Evolutionary conservation across 2,888 invertebrate genomes (phyloP).

Genomic region (Lasioglossum figueresi): DNA sequence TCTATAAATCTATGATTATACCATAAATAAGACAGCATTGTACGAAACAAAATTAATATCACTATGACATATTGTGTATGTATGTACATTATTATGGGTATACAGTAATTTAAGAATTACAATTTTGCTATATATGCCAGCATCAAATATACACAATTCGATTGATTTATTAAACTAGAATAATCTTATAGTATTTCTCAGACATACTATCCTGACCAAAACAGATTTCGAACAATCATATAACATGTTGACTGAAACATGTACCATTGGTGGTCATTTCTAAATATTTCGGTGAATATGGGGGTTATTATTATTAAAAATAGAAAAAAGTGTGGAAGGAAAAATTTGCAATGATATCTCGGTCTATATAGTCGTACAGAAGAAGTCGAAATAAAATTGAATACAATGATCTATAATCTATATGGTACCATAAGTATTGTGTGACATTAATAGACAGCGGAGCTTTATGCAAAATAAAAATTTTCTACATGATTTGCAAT

Average conservation of each 20-base stretch:
- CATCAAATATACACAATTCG: not conserved
- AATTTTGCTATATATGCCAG: not conserved
- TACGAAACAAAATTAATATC: slow-evolving; percentile 6
- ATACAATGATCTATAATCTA: no score
- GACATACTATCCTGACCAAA: slow-evolving; percentile 1
- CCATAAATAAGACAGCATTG: slow-evolving; percentile 20
- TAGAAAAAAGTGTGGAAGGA: not conserved
- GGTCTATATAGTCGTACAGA: not conserved
- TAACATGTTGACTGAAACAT: slow-evolving; percentile 13
- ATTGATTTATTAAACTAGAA: not conserved
- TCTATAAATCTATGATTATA: not conserved
- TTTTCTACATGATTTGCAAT: no score
- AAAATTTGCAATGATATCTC: not conserved
- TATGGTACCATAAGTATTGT: no score
- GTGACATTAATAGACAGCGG: not conserved
- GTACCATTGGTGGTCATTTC: not conserved
- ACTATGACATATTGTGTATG: not conserved
- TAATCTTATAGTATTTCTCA: not conserved
- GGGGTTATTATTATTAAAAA: not conserved
- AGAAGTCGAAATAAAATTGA: not conserved
- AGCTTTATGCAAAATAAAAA: no score
- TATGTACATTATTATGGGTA: not conserved
- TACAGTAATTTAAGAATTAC: not conserved
- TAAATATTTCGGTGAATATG: not conserved
- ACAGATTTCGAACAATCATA: not conserved